phyloP scores from a whole-genome alignment of 2,888 invertebrate genomes.

The Andrena bucephala region DNA sequence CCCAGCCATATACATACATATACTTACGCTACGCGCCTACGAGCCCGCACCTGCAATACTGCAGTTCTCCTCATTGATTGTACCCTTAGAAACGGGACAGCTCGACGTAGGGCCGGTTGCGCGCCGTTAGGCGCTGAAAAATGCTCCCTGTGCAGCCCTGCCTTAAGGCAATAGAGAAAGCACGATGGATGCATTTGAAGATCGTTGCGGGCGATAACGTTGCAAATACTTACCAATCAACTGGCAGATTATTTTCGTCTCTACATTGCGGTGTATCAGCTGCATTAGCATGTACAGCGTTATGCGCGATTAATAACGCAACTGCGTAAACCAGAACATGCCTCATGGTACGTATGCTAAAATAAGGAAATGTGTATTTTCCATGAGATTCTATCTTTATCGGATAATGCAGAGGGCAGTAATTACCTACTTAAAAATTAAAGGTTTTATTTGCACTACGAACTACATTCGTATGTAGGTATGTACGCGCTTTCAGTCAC shows the following conservation, averaged over 20 bases:
- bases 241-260: slow-evolving; percentile 88
- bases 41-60: too few species aligned
- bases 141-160: too few species aligned
- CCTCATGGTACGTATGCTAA: neutral
- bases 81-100: too few species aligned
- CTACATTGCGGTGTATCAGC: slow-evolving; percentile 81
- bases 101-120: too few species aligned
- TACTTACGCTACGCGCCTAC: too few species aligned
- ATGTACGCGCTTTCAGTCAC: neutral
- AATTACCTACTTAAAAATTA: neutral
- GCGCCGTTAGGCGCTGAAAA: too few species aligned
- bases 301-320: slow-evolving; percentile 22
- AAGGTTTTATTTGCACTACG: neutral
- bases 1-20: too few species aligned
- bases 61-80: too few species aligned
- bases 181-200: too few species aligned
- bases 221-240: slow-evolving; percentile 88
- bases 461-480: too few species aligned
- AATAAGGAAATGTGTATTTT: slow-evolving; percentile 2
- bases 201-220: neutral
- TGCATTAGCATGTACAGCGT: neutral
- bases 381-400: neutral
- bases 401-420: too few species aligned
- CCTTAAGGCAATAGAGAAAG: neutral
- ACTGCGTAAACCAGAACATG: slow-evolving; percentile 9